Evolutionary conservation across 2,888 invertebrate genomes (phyloP).

Genomic region (Phyllotreta cruciferae): DNA sequence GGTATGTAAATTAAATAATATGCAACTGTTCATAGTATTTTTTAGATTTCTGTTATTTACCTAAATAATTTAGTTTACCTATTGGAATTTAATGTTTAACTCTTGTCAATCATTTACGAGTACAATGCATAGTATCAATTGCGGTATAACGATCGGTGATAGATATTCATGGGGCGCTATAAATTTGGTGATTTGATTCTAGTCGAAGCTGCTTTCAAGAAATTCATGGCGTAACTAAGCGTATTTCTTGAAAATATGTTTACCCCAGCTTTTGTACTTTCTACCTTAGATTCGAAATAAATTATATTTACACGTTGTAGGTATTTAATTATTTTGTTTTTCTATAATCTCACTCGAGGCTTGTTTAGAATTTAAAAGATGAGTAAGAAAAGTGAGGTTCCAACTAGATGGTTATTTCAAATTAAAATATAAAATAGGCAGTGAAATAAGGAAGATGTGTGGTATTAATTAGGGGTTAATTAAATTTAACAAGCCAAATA

Average conservation of each 20-base stretch:
- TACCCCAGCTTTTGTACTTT: conserved; percentile 31
- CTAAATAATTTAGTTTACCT: no score
- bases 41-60: no score
- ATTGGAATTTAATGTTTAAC: conserved; percentile 1
- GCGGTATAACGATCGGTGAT: conserved; percentile 15
- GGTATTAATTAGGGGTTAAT: no score
- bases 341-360: conserved; percentile 24
- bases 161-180: conserved; percentile 27
- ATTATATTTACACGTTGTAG: conserved; percentile 18
- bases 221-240: conserved; percentile 29
- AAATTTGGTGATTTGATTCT: conserved; percentile 26
- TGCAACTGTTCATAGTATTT: no score
- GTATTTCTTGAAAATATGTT: conserved; percentile 27
- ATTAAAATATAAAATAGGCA: not conserved
- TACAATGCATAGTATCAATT: not conserved
- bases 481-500: not conserved
- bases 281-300: conserved; percentile 19
- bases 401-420: no score
- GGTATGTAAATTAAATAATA: no score
- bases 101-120: not conserved
- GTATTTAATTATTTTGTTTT: conserved; percentile 15
- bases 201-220: conserved; percentile 32
- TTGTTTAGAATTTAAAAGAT: conserved; percentile 2
- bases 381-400: not conserved
- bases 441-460: no score